Evolutionary conservation across 2,113 vertebrate species (phyloP).

Genomic region (Tympanuchus pallidicinctus): DNA sequence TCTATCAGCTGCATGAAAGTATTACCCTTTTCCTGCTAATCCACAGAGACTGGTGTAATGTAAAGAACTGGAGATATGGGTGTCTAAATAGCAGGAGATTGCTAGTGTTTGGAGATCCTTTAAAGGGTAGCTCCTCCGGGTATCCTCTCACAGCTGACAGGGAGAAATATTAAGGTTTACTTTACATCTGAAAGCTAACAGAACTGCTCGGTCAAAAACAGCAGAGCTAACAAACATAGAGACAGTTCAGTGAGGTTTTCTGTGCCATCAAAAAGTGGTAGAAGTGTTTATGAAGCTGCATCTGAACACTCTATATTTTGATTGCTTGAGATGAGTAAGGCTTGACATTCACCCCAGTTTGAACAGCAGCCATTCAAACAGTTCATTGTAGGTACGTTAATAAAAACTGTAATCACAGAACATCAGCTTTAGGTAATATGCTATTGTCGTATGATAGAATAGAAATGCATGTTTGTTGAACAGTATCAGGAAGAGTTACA

Average conservation of each 20-base stretch:
- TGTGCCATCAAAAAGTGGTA: neutral
- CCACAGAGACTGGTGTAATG: slow-evolving; percentile 45
- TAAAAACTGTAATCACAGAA: slow-evolving; percentile 7
- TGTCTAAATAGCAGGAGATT: slow-evolving; percentile 58
- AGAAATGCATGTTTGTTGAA: neutral
- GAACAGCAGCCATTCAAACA: neutral
- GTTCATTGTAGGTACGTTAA: neutral
- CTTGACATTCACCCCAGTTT: neutral
- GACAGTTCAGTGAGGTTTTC: neutral
- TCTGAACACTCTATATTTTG: neutral
- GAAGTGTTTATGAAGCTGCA: neutral
- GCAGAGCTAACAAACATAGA: neutral
- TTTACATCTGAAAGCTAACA: slow-evolving; percentile 39
- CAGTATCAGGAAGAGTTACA: neutral
- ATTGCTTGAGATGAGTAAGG: neutral
- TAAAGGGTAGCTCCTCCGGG: slow-evolving; percentile 60
- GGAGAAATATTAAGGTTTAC: slow-evolving; percentile 54
- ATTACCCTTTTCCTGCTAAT: slow-evolving; percentile 59
- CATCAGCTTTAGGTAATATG: slow-evolving; percentile 17
- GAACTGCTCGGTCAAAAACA: slow-evolving; percentile 14
- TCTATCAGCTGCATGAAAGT: slow-evolving; percentile 44
- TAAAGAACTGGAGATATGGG: slow-evolving; percentile 46
- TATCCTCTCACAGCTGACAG: slow-evolving; percentile 8
- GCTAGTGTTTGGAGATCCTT: slow-evolving; percentile 52
- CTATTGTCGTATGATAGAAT: neutral